Evolutionary conservation across 2,888 invertebrate genomes (phyloP).

Genomic region (Mythimna albipuncta): DNA sequence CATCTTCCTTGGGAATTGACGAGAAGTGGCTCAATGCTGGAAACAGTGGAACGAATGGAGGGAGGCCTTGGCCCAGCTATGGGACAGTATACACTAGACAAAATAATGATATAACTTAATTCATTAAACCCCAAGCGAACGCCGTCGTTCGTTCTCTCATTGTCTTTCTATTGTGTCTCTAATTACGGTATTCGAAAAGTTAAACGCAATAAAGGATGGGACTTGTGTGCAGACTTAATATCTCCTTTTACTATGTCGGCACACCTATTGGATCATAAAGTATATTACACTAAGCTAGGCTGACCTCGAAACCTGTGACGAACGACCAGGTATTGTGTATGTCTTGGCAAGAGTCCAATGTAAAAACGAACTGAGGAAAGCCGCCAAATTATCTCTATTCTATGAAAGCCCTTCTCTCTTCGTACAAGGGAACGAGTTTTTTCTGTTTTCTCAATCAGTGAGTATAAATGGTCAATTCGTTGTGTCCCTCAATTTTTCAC

Average conservation of each 20-base stretch:
- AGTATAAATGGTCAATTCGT: slow-evolving; percentile 51
- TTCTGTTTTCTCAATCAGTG: slow-evolving; percentile 39
- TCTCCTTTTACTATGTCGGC: slow-evolving; percentile 26
- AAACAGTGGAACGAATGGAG: too few species aligned
- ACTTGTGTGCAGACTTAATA: slow-evolving; percentile 1
- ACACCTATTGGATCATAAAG: slow-evolving; percentile 42
- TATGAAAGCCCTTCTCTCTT: slow-evolving; percentile 47
- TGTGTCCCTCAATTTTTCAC: slow-evolving; percentile 50
- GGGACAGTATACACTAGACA: not conserved
- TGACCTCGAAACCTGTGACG: slow-evolving; percentile 79
- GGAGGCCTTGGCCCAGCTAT: too few species aligned
- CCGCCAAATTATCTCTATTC: slow-evolving; percentile 68
- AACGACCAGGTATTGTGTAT: slow-evolving; percentile 76
- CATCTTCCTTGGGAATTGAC: too few species aligned
- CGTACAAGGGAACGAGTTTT: slow-evolving; percentile 45
- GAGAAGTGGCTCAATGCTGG: too few species aligned
- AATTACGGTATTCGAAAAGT: too few species aligned
- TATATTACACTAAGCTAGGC: slow-evolving; percentile 52
- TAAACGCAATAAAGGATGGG: not conserved
- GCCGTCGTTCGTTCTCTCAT: too few species aligned
- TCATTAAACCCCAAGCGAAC: too few species aligned
- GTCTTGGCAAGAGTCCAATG: slow-evolving; percentile 81
- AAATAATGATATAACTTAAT: too few species aligned
- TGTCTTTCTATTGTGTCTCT: too few species aligned
- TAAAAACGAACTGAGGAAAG: slow-evolving; percentile 72